phyloP scores from a whole-genome alignment of 1,140 invertebrate genomes.

The Holotrichia oblita region DNA sequence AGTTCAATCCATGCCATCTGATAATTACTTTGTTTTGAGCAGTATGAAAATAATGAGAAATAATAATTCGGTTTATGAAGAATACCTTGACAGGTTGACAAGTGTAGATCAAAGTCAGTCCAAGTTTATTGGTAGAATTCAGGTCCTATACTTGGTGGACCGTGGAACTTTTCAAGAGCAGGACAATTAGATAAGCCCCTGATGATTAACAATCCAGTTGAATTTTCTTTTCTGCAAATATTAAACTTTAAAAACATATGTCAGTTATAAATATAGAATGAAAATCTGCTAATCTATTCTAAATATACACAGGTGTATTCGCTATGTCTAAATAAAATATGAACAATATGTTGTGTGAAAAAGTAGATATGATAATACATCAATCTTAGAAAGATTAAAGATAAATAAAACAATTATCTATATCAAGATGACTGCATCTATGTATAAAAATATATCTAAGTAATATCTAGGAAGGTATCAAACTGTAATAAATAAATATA shows the following conservation, averaged over 20 bases:
- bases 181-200: constrained; percentile 39
- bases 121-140: constrained; percentile 37
- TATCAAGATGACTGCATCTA: background rate
- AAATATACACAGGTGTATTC: background rate
- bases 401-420: background rate
- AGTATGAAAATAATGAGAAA: background rate
- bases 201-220: constrained; percentile 41
- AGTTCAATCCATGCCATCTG: background rate
- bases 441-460: constrained; percentile 21
- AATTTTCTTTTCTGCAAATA: constrained; percentile 41
- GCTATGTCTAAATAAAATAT: background rate
- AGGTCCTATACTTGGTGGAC: constrained; percentile 30
- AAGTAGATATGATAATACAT: background rate
- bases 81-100: constrained; percentile 23
- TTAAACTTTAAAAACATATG: constrained; percentile 3
- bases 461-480: constrained; percentile 2
- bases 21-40: background rate
- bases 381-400: background rate
- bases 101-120: constrained; percentile 16
- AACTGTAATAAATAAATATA: constrained; percentile 30
- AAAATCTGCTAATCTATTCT: constrained; percentile 11
- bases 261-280: background rate
- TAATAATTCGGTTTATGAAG: background rate
- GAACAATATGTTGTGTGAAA: background rate
- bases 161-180: constrained; percentile 37